Evolutionary conservation across 1,140 invertebrate species (phyloP).

Genomic region (Tetranychus urticae): DNA sequence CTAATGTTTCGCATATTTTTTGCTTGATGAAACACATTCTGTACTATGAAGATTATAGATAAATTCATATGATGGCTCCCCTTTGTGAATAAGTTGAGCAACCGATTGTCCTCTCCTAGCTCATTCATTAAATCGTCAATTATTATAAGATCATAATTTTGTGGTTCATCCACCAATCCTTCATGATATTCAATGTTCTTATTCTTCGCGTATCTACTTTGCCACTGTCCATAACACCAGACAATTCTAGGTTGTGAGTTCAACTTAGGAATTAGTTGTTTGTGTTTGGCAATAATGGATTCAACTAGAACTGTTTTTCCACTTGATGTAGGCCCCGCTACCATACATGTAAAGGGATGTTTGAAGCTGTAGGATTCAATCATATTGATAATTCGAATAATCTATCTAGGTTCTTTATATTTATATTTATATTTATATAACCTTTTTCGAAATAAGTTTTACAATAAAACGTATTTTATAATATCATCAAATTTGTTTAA

Average conservation of each 20-base stretch:
- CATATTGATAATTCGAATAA: too few relatives aligned
- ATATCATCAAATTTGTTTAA: too few relatives aligned
- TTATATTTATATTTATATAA: too few relatives aligned
- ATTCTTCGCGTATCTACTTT: not conserved
- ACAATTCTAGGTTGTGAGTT: not conserved
- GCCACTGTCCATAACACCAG: constrained; percentile 1
- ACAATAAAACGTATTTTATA: too few relatives aligned
- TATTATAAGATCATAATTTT: constrained; percentile 1
- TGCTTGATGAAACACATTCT: too few relatives aligned
- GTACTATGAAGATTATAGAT: constrained; percentile 4
- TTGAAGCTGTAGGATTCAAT: not conserved
- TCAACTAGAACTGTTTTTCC: not conserved
- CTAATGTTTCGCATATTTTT: too few relatives aligned
- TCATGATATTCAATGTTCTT: not conserved
- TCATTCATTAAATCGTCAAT: constrained; percentile 23
- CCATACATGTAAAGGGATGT: too few relatives aligned
- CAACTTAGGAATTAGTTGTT: not conserved
- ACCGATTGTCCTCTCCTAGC: constrained; percentile 13
- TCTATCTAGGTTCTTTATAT: too few relatives aligned
- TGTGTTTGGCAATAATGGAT: not conserved
- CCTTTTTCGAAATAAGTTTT: too few relatives aligned
- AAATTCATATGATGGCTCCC: constrained; percentile 20
- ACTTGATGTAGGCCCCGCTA: not conserved
- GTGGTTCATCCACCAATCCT: not conserved
- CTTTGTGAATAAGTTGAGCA: constrained; percentile 22